These are phyloP conservation scores for Ornithoptera priamus DNA, from an alignment of 2,888 invertebrate genomes.

Conservation along the genomic window DNA sequence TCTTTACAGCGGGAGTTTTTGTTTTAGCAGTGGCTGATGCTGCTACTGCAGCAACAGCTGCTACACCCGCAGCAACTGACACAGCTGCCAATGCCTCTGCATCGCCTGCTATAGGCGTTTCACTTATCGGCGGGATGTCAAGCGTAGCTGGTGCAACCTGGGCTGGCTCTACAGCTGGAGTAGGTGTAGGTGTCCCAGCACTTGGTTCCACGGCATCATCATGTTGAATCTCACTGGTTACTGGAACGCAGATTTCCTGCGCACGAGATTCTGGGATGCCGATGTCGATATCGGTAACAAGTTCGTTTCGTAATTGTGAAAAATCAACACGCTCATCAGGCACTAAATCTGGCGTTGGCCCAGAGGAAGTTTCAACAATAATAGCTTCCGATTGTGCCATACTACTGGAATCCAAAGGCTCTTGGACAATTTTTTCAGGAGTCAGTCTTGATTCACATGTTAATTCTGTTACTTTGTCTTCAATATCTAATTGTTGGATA, in stretches of 20 bases:
- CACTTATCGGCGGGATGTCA: constrained; percentile 41
- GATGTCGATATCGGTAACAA: constrained; percentile 67
- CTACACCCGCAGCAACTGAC: constrained; percentile 45
- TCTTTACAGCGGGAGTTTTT: constrained; percentile 41
- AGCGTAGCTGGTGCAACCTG: constrained; percentile 37
- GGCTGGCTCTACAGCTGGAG: constrained; percentile 45
- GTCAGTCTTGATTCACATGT: constrained; percentile 29
- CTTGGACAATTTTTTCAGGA: constrained; percentile 23
- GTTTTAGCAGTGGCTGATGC: constrained; percentile 39
- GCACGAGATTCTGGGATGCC: constrained; percentile 66
- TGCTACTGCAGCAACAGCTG: constrained; percentile 38
- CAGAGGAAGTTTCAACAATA: constrained; percentile 34
- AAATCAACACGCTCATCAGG: constrained; percentile 49
- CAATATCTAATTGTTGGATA: constrained; percentile 30
- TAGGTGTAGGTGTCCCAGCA: constrained; percentile 46
- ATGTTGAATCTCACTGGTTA: constrained; percentile 60
- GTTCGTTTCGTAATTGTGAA: constrained; percentile 45
- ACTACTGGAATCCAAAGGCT: background rate
- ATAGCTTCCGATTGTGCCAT: constrained; percentile 16
- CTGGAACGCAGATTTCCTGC: constrained; percentile 74
- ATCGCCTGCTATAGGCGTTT: constrained; percentile 41
- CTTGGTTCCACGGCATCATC: constrained; percentile 53
- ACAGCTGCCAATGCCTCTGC: constrained; percentile 50
- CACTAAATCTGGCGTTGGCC: constrained; percentile 64
- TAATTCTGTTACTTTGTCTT: constrained; percentile 16